phyloP scores from a whole-genome alignment of 2,113 vertebrate species.

The Pomatorhinus ruficollis region DNA sequence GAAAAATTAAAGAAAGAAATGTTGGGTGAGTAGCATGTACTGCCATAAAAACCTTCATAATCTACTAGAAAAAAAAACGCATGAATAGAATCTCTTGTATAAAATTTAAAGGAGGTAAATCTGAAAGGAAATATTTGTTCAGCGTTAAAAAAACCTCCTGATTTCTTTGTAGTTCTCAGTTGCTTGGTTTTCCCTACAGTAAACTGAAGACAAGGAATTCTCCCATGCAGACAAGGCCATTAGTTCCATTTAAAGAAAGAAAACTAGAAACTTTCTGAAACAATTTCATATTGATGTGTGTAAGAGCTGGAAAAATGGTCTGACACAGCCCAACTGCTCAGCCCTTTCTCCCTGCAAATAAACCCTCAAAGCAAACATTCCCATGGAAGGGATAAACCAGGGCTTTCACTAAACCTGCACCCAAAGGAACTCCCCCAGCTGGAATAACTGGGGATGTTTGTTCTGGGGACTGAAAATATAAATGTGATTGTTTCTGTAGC shows the following conservation, averaged over 20 bases:
- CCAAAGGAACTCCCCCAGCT: not conserved
- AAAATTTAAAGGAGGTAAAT: not conserved
- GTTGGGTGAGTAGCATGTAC: slow-evolving; percentile 80
- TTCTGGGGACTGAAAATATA: not conserved
- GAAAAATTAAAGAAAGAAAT: slow-evolving; percentile 96
- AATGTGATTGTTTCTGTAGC: not conserved
- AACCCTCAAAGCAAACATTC: not conserved
- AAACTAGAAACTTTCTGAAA: not conserved
- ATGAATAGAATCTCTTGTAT: not conserved
- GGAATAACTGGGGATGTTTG: not conserved
- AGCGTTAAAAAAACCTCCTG: not conserved
- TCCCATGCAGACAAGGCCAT: not conserved
- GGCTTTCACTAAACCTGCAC: not conserved
- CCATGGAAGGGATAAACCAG: not conserved
- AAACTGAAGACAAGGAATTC: not conserved
- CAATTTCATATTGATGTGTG: not conserved
- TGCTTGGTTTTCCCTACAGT: not conserved
- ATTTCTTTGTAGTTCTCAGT: not conserved
- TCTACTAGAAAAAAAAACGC: not conserved
- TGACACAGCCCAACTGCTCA: not conserved
- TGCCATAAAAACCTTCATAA: not conserved
- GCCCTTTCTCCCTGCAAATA: not conserved
- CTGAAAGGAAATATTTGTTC: not conserved
- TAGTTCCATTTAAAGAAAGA: not conserved
- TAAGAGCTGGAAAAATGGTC: not conserved